phyloP scores from a whole-genome alignment of 2,797 vertebrate genomes.

The Brotula barbata region DNA sequence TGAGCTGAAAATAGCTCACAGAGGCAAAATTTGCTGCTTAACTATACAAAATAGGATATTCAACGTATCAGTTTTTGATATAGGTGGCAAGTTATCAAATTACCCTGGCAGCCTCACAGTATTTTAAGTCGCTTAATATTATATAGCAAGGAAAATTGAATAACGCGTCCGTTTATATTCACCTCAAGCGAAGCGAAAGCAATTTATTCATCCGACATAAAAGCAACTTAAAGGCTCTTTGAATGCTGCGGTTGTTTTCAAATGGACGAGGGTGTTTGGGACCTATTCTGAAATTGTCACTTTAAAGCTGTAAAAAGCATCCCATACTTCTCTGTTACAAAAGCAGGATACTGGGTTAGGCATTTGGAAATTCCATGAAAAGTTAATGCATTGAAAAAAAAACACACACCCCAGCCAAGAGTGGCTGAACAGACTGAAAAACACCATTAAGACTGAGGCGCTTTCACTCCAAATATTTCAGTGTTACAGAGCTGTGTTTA shows the following conservation, averaged over 20 bases:
- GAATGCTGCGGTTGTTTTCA: conserved; percentile 43
- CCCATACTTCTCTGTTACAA: conserved; percentile 35
- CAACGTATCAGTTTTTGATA: conserved; percentile 62
- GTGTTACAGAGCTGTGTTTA: neutral
- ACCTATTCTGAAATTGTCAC: conserved; percentile 4
- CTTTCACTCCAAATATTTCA: conserved; percentile 6
- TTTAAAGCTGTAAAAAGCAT: conserved; percentile 32
- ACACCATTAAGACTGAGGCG: conserved; percentile 1
- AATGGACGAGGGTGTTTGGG: conserved; percentile 30
- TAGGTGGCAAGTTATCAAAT: conserved; percentile 64
- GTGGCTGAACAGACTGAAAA: neutral
- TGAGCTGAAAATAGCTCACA: conserved; percentile 67
- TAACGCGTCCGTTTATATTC: conserved; percentile 71
- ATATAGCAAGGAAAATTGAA: conserved; percentile 67
- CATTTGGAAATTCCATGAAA: conserved; percentile 32
- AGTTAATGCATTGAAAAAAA: conserved; percentile 4
- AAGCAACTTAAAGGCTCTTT: conserved; percentile 37
- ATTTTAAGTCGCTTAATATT: conserved; percentile 63
- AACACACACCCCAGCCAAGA: too few relatives aligned
- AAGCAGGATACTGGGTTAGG: conserved; percentile 10
- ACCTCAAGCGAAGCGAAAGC: conserved; percentile 52
- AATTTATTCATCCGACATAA: conserved; percentile 59
- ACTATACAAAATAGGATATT: conserved; percentile 72
- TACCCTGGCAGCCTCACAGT: conserved; percentile 46
- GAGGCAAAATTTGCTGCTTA: conserved; percentile 71